Evolutionary conservation across 2,113 vertebrate species (phyloP).

Genomic region (Chauna torquata): DNA sequence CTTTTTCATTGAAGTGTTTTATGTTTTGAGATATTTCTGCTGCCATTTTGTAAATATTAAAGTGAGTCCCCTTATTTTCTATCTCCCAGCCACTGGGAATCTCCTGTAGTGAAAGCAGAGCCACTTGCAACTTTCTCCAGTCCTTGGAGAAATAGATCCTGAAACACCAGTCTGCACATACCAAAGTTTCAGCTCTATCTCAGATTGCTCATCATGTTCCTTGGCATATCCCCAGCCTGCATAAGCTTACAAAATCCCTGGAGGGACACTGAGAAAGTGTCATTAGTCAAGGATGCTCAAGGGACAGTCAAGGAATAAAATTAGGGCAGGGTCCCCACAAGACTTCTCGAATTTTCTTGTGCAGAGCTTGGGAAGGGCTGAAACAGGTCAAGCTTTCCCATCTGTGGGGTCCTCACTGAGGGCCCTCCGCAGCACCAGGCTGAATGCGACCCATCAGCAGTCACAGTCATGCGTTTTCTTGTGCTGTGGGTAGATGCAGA

Average conservation of each 20-base stretch:
- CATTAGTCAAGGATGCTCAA: not conserved
- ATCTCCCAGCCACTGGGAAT: not conserved
- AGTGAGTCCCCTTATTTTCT: not conserved
- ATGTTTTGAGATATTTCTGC: not conserved
- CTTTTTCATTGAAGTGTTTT: not conserved
- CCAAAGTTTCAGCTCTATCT: too few species aligned
- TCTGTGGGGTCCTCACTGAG: rapidly evolving
- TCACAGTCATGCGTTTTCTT: rapidly evolving
- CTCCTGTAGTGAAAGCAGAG: not conserved
- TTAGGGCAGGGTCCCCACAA: not conserved
- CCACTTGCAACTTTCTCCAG: too few species aligned
- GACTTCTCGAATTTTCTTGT: rapidly evolving
- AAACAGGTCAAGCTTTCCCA: too few species aligned
- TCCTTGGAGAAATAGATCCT: not conserved
- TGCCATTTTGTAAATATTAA: not conserved
- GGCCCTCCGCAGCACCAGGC: not conserved
- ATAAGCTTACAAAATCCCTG: not conserved
- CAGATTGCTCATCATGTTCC: not conserved
- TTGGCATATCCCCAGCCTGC: not conserved
- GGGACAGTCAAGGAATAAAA: not conserved
- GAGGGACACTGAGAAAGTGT: not conserved
- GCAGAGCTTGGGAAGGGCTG: not conserved
- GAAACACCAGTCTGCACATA: not conserved
- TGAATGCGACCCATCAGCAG: rapidly evolving
- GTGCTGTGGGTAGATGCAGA: not conserved